These are phyloP conservation scores for Pogonocherus hispidulus DNA, from an alignment of 2,888 invertebrate species.

Conservation along the genomic window DNA sequence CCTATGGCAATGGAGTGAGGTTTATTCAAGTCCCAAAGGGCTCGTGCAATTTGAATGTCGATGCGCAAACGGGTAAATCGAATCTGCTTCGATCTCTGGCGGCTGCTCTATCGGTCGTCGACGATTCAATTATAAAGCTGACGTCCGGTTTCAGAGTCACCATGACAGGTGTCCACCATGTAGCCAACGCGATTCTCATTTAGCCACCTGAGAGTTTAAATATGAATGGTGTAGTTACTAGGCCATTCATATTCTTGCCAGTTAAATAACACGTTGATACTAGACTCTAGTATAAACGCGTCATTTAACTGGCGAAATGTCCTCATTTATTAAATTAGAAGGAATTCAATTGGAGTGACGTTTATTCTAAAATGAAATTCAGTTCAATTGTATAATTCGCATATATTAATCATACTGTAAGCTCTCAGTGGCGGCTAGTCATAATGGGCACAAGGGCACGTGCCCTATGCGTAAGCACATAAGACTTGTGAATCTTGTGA, in stretches of 20 bases:
- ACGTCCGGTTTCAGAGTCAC: slow-evolving; percentile 57
- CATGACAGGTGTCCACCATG: slow-evolving; percentile 55
- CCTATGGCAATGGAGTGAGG: slow-evolving; percentile 45
- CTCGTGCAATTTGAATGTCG: slow-evolving; percentile 64
- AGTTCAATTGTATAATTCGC: no score
- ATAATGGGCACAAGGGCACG: no score
- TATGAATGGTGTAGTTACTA: slow-evolving; percentile 23
- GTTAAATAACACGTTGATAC: no score
- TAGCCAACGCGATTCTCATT: slow-evolving; percentile 32
- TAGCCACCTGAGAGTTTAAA: slow-evolving; percentile 42
- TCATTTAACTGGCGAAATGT: neutral
- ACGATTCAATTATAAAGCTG: slow-evolving; percentile 62
- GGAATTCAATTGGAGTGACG: neutral
- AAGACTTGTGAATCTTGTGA: no score
- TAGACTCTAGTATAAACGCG: slow-evolving; percentile 8
- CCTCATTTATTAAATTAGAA: slow-evolving; percentile 8
- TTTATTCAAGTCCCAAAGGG: slow-evolving; percentile 55
- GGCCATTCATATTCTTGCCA: no score
- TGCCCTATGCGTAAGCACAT: no score
- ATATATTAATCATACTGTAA: no score
- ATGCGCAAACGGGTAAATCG: slow-evolving; percentile 65
- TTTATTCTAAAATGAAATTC: neutral
- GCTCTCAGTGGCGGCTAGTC: no score
- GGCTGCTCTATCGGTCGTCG: slow-evolving; percentile 55
- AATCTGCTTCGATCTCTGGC: slow-evolving; percentile 64